These are phyloP conservation scores for Orchesella flavescens DNA, from an alignment of 2,888 invertebrate genomes.

Conservation along the genomic window DNA sequence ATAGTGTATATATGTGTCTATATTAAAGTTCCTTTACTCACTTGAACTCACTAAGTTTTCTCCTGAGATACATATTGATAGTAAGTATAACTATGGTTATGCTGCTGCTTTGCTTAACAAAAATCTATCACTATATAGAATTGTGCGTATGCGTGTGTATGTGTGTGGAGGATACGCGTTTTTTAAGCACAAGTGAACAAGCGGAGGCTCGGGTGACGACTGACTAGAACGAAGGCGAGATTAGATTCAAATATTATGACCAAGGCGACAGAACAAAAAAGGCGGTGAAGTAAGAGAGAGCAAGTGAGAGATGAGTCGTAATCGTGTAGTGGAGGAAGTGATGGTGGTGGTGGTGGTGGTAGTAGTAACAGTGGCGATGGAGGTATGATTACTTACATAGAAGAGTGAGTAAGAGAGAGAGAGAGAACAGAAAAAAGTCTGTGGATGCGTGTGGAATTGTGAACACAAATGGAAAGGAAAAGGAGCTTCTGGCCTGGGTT, in stretches of 20 bases:
- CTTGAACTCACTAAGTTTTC: no score
- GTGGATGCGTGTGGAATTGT: constrained; percentile 44
- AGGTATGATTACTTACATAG: constrained; percentile 17
- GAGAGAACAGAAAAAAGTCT: constrained; percentile 30
- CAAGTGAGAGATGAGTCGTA: constrained; percentile 48
- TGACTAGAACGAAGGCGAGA: constrained; percentile 60
- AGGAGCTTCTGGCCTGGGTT: constrained; percentile 3
- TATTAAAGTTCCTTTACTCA: no score
- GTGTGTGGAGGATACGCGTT: background rate
- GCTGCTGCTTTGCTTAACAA: no score
- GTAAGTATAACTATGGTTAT: no score
- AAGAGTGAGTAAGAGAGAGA: background rate
- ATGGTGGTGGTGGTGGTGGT: constrained; percentile 5
- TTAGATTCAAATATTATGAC: constrained; percentile 64
- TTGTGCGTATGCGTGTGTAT: no score
- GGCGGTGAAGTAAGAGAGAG: constrained; percentile 35
- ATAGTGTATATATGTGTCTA: background rate
- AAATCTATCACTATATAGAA: no score
- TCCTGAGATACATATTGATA: no score
- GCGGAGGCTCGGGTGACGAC: constrained; percentile 66
- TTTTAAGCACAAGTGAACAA: constrained; percentile 61
- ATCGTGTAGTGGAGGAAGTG: constrained; percentile 40
- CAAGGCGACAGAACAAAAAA: constrained; percentile 54
- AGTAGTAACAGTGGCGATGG: constrained; percentile 3
- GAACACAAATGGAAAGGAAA: constrained; percentile 18